Evolutionary conservation across 2,888 invertebrate species (phyloP).

Genomic region (Orthosia incerta): DNA sequence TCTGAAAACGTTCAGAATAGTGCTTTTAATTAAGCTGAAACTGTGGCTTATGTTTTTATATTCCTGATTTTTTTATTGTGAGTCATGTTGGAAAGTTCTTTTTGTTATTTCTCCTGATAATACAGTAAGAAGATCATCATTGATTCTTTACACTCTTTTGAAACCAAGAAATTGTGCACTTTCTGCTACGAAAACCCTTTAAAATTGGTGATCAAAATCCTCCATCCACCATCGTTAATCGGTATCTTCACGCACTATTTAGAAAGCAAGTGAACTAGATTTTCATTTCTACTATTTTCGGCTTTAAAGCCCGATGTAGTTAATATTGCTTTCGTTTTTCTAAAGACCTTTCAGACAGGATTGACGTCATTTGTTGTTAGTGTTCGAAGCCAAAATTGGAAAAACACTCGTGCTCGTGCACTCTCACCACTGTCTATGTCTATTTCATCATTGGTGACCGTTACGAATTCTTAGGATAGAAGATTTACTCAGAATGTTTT

Average conservation of each 20-base stretch:
- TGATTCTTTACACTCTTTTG: too few species aligned
- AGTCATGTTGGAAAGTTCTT: neutral
- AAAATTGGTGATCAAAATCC: neutral
- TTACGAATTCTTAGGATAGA: neutral
- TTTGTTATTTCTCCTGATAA: neutral
- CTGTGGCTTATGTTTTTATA: constrained; percentile 22
- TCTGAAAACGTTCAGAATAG: constrained; percentile 55
- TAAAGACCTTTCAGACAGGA: neutral
- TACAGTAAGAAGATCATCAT: too few species aligned
- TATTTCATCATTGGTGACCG: neutral
- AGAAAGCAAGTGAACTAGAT: neutral
- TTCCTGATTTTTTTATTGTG: constrained; percentile 15
- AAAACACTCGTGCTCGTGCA: neutral
- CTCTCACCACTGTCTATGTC: neutral
- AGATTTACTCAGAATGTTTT: neutral
- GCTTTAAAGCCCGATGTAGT: neutral
- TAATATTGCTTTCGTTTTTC: constrained; percentile 15
- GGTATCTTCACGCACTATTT: neutral
- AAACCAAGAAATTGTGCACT: neutral
- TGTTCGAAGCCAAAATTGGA: neutral
- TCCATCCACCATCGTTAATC: neutral
- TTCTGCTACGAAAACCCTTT: neutral
- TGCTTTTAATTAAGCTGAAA: constrained; percentile 48
- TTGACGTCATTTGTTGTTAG: constrained; percentile 27
- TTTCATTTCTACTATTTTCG: constrained; percentile 1